Base-by-base conservation (phyloP, 2,113 vertebrate genomes). In the Spilogale gracilis region DNA sequence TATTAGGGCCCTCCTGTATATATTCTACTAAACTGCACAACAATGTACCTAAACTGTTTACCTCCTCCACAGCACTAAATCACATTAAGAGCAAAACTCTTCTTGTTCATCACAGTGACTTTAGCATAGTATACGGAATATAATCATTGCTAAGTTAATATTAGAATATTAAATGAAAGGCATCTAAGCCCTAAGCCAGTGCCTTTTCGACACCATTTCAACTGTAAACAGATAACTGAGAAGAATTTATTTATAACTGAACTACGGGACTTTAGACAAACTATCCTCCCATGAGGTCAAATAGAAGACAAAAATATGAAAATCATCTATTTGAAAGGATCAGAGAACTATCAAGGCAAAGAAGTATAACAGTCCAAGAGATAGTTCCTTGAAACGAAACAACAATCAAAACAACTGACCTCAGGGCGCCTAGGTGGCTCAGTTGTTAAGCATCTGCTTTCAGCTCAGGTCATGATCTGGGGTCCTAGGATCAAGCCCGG, bases 291-390 rank as follows among this genome's bases (percentile, higher is more conserved):
- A 71, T 79, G 56, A 91, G 52, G n/a, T 63, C 52, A 96, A 87
- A 54, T 91, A 93, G 91, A 95, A 6, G 18, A 91, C 45, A 78
- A 93, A 88, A 88, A 91, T 48, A 38, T 50, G 20, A 20, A n/a
- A 95, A 71, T 58, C 61, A 85, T 21, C 27, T 80, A 63, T 63
- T 67, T 79, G n/a, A 85, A 90, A 85, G 61, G 11, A 63, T 71
- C 1, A 17, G 71, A 85, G 25, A 96, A 87, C 30, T 60, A 27
- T n/a, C 38, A 88, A 88, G 38, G 10, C 27, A 38, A 54, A 79
- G 61, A 94, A 48, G 21, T 63, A 71, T 54, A 52, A 69, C 32
- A 79, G 20, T 43, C 23, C 69, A 88, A 88, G 13, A 85, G 71
- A 2, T 85, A 32, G 27, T 90, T 79, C 52, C 58, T 90, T 61